Evolutionary conservation across 2,113 vertebrate species (phyloP).

Genomic region (Dolichotis patagonum): DNA sequence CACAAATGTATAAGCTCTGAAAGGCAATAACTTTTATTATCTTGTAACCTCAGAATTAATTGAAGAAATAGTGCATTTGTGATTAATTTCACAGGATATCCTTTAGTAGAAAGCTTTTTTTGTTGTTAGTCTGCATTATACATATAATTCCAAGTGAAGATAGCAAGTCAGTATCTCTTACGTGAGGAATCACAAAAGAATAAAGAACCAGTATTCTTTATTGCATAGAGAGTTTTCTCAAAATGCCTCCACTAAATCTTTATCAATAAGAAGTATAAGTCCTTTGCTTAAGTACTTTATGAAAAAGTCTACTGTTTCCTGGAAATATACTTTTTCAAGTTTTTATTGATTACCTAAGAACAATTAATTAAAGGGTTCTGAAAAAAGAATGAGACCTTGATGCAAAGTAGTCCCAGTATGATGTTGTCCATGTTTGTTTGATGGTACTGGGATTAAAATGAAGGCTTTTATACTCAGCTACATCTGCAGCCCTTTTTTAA

Average conservation of each 20-base stretch:
- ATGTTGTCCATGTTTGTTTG: not conserved
- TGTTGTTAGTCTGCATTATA: not conserved
- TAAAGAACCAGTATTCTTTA: constrained; percentile 17
- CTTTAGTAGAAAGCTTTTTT: not conserved
- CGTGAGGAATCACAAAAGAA: constrained; percentile 1
- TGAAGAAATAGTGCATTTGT: constrained; percentile 26
- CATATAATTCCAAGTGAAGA: not conserved
- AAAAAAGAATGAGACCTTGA: not conserved
- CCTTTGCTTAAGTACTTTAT: not conserved
- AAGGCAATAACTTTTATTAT: not conserved
- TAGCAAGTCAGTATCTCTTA: not conserved
- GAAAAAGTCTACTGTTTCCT: not conserved
- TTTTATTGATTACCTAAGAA: constrained; percentile 56
- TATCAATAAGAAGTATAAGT: not conserved
- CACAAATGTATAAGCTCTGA: not conserved
- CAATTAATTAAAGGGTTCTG: constrained; percentile 19
- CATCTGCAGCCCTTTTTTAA: not conserved
- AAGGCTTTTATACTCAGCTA: not conserved
- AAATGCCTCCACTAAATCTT: not conserved
- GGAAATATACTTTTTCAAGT: not conserved
- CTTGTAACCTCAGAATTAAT: not conserved
- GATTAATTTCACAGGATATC: not conserved
- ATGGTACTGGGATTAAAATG: not conserved
- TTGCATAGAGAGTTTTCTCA: not conserved
- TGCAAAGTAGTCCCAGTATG: not conserved